phyloP scores from a whole-genome alignment of 1,140 invertebrate species.

The Araneus ventricosus region DNA sequence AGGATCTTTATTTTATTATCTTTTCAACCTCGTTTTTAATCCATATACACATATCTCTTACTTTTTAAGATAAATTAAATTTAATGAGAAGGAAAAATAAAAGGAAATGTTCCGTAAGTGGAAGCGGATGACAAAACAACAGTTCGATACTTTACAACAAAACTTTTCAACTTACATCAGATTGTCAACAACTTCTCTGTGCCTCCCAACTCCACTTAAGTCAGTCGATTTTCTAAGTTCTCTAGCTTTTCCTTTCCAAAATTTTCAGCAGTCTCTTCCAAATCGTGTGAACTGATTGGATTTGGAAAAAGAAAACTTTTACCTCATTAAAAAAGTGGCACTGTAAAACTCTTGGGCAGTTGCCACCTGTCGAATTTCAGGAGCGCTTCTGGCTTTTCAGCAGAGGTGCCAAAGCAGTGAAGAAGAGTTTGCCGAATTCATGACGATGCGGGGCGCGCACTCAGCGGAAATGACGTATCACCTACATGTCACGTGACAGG shows the following conservation, averaged over 20 bases:
- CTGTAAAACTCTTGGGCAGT: not conserved
- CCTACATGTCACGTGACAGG: constrained; percentile 29
- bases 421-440: constrained; percentile 52
- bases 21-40: no score
- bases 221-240: not conserved
- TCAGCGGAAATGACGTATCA: constrained; percentile 52
- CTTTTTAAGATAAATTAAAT: no score
- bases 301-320: not conserved
- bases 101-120: no score
- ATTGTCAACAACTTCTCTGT: not conserved
- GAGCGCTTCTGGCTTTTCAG: constrained; percentile 48
- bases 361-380: constrained; percentile 67
- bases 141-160: not conserved
- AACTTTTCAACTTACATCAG: constrained; percentile 20
- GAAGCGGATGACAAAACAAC: no score
- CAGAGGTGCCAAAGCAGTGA: constrained; percentile 42
- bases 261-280: not conserved
- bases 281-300: not conserved
- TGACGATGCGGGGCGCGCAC: constrained; percentile 31
- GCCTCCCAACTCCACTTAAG: not conserved
- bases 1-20: no score
- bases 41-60: no score
- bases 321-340: not conserved
- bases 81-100: no score
- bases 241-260: not conserved